A percentile compares a stretch with the other conserved stretches of the same genome.
Conservation (phyloP, 1,140 invertebrate genomes). For the Cotesia chilonis region DNA sequence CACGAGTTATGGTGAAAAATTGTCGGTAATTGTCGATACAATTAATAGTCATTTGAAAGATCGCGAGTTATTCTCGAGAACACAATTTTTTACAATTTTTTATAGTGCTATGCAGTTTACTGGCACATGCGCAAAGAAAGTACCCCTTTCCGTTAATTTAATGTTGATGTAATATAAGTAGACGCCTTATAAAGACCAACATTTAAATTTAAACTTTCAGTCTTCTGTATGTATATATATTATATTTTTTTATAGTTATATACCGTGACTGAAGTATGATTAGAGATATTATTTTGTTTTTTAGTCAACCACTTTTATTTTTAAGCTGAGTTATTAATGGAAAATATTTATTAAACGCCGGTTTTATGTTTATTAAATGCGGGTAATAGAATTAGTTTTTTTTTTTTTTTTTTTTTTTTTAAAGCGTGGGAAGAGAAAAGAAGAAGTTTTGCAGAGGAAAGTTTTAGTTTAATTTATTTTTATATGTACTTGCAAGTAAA, state of each 20-base stretch:
- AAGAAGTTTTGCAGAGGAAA: too few relatives aligned
- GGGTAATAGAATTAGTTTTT: too few relatives aligned
- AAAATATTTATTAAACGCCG: background rate
- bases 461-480: too few relatives aligned
- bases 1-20: background rate
- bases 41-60: slow-evolving; percentile 39
- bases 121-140: slow-evolving; percentile 9
- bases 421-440: slow-evolving; percentile 2
- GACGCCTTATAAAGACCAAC: background rate
- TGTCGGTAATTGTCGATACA: slow-evolving; percentile 40
- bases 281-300: slow-evolving; percentile 34
- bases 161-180: background rate
- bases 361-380: background rate
- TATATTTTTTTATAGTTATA: slow-evolving; percentile 28
- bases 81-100: background rate
- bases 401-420: too few relatives aligned
- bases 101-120: too few relatives aligned
- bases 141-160: background rate
- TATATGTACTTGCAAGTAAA: too few relatives aligned
- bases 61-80: slow-evolving; percentile 24
- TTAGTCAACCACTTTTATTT: slow-evolving; percentile 10
- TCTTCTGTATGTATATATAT: slow-evolving; percentile 20
- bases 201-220: background rate
- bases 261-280: slow-evolving; percentile 37
- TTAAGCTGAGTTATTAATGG: too few relatives aligned